Percentiles rank a stretch among this genome's conserved stretches.
Evolutionary conservation across 2,797 vertebrate species (phyloP).

Genomic region (Scleropages formosus): DNA sequence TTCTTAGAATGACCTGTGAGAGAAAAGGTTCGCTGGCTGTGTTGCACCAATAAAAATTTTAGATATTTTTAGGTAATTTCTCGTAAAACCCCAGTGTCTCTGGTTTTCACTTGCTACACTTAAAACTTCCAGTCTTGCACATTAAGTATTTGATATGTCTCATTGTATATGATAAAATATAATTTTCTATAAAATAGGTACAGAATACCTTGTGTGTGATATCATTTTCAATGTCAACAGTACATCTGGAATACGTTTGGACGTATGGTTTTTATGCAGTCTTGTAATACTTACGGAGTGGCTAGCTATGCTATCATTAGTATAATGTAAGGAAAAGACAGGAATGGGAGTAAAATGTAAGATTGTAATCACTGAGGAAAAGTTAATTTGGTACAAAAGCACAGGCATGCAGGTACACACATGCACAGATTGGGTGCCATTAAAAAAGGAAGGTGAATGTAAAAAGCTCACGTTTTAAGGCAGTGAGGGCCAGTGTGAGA

Average conservation of each 20-base stretch:
- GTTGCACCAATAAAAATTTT: no score
- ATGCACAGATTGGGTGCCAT: background rate
- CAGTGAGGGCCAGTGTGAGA: background rate
- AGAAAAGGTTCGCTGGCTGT: background rate
- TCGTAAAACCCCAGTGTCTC: no score
- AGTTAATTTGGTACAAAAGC: background rate
- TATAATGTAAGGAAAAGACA: background rate
- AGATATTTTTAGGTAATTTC: no score
- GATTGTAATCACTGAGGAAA: background rate
- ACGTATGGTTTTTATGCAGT: background rate
- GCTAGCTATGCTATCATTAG: no score
- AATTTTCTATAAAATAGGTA: no score
- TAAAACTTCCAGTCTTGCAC: no score
- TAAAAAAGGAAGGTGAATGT: background rate
- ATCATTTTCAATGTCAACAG: background rate
- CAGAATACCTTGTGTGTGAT: background rate
- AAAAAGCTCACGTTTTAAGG: background rate
- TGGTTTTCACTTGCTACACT: background rate
- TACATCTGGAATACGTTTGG: background rate
- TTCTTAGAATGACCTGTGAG: background rate
- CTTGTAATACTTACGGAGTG: no score
- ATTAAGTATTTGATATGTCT: no score
- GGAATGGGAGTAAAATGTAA: background rate
- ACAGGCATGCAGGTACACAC: conserved; percentile 35
- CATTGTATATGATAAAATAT: no score